A percentile compares a stretch with the other conserved stretches of the same genome.
Evolutionary conservation across 2,113 vertebrate species (phyloP).

Genomic region (Eudyptes chrysolophus): DNA sequence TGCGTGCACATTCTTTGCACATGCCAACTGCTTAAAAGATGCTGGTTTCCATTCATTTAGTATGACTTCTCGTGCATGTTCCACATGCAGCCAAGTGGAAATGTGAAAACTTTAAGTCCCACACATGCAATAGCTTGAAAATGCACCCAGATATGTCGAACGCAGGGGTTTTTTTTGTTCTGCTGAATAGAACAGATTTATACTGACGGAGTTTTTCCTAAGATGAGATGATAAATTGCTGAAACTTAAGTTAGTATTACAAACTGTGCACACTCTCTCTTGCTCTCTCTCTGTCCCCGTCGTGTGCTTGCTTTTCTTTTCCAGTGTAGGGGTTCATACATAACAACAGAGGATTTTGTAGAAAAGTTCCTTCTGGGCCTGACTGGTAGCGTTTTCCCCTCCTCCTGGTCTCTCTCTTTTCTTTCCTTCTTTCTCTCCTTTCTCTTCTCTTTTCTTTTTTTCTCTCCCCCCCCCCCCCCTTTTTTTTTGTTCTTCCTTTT

Average conservation of each 20-base stretch:
- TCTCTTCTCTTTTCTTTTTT: neutral
- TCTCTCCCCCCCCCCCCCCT: neutral
- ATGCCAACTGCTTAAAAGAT: neutral
- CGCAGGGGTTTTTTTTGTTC: neutral
- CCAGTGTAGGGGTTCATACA: neutral
- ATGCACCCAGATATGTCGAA: neutral
- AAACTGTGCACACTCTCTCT: accelerated
- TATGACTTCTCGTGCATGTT: neutral
- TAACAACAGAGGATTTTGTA: constrained; percentile 40
- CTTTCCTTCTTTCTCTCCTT: neutral
- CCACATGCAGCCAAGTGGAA: neutral
- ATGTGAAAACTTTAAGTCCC: neutral
- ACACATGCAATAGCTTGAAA: neutral
- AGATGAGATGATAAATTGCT: neutral
- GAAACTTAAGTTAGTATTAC: neutral
- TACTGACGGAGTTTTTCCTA: neutral
- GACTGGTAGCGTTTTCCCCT: neutral
- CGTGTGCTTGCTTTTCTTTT: neutral
- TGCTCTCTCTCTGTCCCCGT: neutral
- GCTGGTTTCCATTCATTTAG: neutral
- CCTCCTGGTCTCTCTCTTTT: neutral
- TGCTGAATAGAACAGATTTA: neutral
- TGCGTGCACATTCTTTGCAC: neutral
- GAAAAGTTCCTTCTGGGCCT: constrained; percentile 48
- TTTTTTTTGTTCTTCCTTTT: neutral